phyloP scores from a whole-genome alignment of 2,113 vertebrate species.

The Pseudopodoces humilis region DNA sequence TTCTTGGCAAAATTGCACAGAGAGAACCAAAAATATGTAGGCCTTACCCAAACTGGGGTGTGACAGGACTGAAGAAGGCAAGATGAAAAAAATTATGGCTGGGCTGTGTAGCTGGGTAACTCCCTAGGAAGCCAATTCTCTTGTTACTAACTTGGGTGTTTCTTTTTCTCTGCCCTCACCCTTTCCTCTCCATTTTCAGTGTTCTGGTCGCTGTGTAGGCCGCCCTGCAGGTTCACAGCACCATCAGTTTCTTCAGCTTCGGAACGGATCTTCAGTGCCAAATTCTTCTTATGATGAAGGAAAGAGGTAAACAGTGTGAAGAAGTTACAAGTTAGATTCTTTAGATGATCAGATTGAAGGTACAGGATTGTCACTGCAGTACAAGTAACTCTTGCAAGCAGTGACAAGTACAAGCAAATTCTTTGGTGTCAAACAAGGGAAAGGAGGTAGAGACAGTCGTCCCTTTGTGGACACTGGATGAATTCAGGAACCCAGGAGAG shows the following conservation, averaged over 20 bases:
- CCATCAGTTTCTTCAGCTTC: conserved; percentile 62
- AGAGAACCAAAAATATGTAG: background rate
- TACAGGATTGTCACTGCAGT: background rate
- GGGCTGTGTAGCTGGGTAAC: background rate
- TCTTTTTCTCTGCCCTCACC: background rate
- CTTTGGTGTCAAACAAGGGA: background rate
- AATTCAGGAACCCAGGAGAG: background rate
- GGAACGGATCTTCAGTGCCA: conserved; percentile 69
- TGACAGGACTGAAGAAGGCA: background rate
- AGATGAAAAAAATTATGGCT: background rate
- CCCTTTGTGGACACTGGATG: background rate
- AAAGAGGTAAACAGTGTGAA: conserved; percentile 74
- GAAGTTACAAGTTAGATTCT: background rate
- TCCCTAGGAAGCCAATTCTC: background rate
- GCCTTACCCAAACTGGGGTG: background rate
- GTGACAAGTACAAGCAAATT: background rate
- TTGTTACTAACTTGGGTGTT: background rate
- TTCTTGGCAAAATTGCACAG: background rate
- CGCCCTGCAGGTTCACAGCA: conserved; percentile 70
- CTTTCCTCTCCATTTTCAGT: conserved; percentile 67
- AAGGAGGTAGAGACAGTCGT: background rate
- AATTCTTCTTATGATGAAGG: conserved; percentile 71
- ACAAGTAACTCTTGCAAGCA: background rate
- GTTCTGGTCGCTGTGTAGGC: conserved; percentile 78
- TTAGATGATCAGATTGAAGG: background rate